Conservation (phyloP, 2,888 invertebrate species). For the Synergus gifuensis region DNA sequence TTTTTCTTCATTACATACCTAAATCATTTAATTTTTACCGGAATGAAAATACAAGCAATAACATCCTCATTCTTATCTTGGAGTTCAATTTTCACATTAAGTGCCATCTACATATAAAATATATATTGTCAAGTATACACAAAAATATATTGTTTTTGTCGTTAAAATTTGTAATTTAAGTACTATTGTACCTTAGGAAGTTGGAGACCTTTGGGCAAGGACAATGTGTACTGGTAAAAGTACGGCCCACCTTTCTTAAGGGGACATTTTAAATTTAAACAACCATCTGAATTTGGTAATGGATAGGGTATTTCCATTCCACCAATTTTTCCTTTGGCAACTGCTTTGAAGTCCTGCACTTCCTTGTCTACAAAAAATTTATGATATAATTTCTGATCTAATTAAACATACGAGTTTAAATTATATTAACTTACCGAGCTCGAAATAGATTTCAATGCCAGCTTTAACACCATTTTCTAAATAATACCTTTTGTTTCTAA, state of each 20-base stretch:
- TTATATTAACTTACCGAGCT: not conserved
- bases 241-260: conserved; percentile 9
- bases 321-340: not conserved
- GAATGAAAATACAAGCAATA: conserved; percentile 84
- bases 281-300: not conserved
- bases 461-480: not conserved
- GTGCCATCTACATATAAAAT: conserved; percentile 78
- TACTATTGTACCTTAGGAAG: not conserved
- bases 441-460: not conserved
- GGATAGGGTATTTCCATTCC: not conserved
- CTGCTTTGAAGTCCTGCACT: not conserved
- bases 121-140: conserved; percentile 36
- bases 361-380: not conserved
- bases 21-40: conserved; percentile 63
- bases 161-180: not conserved
- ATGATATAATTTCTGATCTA: not conserved
- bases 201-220: not conserved
- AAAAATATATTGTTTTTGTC: not conserved
- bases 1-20: not conserved
- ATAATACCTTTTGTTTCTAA: not conserved
- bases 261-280: not conserved
- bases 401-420: not conserved
- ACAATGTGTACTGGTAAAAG: not conserved
- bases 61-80: conserved; percentile 81
- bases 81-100: conserved; percentile 88